These are phyloP conservation scores for Pomatostomus ruficeps DNA, from an alignment of 2,113 vertebrate genomes.

Conservation along the genomic window DNA sequence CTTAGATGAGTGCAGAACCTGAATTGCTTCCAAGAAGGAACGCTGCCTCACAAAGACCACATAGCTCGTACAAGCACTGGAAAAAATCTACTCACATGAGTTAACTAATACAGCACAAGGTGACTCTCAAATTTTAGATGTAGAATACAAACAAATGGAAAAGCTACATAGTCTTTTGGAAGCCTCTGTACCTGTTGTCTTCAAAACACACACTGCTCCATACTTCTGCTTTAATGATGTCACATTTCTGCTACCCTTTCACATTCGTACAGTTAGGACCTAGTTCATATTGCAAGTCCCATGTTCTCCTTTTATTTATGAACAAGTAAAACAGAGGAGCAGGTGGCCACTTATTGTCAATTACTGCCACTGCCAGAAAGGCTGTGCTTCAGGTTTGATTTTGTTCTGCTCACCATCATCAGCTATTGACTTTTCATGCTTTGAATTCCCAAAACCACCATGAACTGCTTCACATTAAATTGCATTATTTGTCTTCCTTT, in stretches of 20 bases:
- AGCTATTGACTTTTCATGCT: neutral
- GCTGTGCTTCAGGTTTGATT: neutral
- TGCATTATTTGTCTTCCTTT: neutral
- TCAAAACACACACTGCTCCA: neutral
- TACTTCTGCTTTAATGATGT: neutral
- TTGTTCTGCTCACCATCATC: neutral
- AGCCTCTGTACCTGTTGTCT: neutral
- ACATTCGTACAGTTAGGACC: neutral
- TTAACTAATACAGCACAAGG: neutral
- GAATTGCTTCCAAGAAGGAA: neutral
- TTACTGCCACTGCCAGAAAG: neutral
- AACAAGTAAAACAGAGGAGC: neutral
- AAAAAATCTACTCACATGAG: neutral
- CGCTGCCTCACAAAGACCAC: neutral
- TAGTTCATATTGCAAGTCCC: neutral
- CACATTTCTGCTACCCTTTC: neutral
- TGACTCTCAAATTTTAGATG: neutral
- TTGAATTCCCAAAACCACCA: neutral
- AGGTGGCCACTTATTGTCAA: neutral
- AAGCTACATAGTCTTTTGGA: neutral
- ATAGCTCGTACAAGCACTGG: neutral
- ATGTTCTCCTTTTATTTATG: neutral
- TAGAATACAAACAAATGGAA: neutral
- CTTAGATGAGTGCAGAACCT: neutral
- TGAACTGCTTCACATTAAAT: neutral